A percentile compares a stretch with the other conserved stretches of the same genome.
Conservation (phyloP, 2,888 invertebrate species). For the Torymus auratus region DNA sequence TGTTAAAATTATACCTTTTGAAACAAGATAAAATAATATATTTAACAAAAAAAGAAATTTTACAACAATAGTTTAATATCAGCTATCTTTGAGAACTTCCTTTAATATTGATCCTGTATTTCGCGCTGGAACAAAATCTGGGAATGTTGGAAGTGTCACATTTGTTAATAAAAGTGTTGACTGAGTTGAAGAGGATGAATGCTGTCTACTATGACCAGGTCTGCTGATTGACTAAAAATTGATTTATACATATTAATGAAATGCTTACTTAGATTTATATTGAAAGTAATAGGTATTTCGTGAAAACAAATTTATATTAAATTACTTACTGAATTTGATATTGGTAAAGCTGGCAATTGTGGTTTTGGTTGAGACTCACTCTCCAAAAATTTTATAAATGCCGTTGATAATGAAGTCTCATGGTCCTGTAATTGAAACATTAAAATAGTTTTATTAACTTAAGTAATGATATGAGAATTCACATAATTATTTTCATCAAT, state of each 20-base stretch:
- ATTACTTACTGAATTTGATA: constrained; percentile 70
- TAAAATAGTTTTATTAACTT: constrained; percentile 59
- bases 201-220: constrained; percentile 73
- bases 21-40: constrained; percentile 37
- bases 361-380: constrained; percentile 86
- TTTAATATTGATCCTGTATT: constrained; percentile 82
- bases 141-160: constrained; percentile 79
- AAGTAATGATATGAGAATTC: not conserved
- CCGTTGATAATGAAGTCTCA: constrained; percentile 82
- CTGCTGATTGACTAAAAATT: constrained; percentile 66
- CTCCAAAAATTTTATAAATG: constrained; percentile 89
- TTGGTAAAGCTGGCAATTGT: constrained; percentile 78
- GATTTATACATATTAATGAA: constrained; percentile 3
- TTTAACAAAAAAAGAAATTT: constrained; percentile 22
- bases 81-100: constrained; percentile 81
- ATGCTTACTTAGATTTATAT: not conserved
- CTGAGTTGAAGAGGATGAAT: constrained; percentile 75
- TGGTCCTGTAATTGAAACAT: constrained; percentile 70
- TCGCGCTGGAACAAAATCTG: constrained; percentile 79
- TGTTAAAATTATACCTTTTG: constrained; percentile 31
- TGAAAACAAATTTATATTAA: constrained; percentile 10
- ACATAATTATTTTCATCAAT: too few species aligned
- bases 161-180: constrained; percentile 78
- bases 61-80: constrained; percentile 69
- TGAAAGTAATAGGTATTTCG: not conserved